These are phyloP conservation scores for Buteo buteo DNA, from an alignment of 2,113 vertebrate genomes.

Conservation along the genomic window DNA sequence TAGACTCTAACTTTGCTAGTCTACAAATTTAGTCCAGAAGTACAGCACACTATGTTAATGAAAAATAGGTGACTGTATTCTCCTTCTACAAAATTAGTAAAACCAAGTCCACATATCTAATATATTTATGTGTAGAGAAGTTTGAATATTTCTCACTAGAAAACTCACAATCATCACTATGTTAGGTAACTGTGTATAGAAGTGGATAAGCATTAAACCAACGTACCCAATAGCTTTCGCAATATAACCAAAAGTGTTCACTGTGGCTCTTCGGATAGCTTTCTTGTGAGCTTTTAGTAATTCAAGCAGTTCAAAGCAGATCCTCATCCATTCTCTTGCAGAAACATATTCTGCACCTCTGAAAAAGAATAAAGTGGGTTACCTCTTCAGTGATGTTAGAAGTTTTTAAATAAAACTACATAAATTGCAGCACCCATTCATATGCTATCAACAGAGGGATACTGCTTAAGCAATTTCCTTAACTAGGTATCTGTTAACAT, in stretches of 20 bases:
- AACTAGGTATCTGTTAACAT: not conserved
- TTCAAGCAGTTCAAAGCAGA: conserved; percentile 97
- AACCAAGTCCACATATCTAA: not conserved
- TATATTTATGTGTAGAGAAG: not conserved
- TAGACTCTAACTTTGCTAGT: not conserved
- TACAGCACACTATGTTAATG: not conserved
- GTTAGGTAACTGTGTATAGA: not conserved
- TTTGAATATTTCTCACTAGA: not conserved
- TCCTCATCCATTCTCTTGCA: conserved; percentile 99
- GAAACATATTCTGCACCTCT: conserved; percentile 99
- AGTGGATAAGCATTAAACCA: not conserved
- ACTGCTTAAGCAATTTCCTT: not conserved
- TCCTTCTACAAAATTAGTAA: not conserved
- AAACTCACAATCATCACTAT: not conserved
- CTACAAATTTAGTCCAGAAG: not conserved
- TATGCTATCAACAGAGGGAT: not conserved
- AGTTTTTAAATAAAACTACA: not conserved
- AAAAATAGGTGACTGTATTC: rapidly evolving
- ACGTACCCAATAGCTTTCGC: conserved; percentile 98
- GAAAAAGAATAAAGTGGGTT: not conserved
- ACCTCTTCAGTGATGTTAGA: not conserved
- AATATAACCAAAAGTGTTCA: conserved; percentile 99
- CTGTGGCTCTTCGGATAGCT: conserved; percentile 95
- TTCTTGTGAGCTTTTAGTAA: conserved; percentile 98
- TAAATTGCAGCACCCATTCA: not conserved